A percentile compares a stretch with the other conserved stretches of the same genome.
These are phyloP conservation scores for Ophiothrix spiculata DNA, from an alignment of 35 echinoderm and acorn worm species.

Conservation along the genomic window DNA sequence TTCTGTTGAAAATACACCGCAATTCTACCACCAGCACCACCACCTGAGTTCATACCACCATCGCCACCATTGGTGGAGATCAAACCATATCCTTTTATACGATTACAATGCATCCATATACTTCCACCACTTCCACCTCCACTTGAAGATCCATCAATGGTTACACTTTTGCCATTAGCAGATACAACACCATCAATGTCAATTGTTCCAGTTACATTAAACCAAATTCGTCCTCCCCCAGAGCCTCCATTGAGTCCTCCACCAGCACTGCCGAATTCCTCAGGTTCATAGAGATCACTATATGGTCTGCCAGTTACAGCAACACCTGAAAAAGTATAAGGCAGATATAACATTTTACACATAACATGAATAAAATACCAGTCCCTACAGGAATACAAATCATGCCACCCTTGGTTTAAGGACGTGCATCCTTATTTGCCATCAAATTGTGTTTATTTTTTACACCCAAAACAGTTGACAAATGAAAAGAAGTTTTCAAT, in stretches of 20 bases:
- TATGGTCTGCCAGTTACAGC: constrained; percentile 67
- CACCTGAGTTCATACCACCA: constrained; percentile 50
- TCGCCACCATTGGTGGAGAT: constrained; percentile 78
- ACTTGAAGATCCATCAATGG: not conserved
- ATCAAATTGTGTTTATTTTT: no score
- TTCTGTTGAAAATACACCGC: constrained; percentile 77
- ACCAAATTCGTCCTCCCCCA: constrained; percentile 91
- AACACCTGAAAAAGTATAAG: constrained; percentile 57
- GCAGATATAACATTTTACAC: no score
- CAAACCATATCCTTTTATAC: constrained; percentile 81
- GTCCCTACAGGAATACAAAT: no score
- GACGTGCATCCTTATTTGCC: no score
- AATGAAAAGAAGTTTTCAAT: no score
- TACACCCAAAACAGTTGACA: no score
- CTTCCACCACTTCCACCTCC: constrained; percentile 89
- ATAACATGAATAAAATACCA: no score
- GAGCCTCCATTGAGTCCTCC: constrained; percentile 64
- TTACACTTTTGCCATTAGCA: constrained; percentile 51
- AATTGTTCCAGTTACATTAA: constrained; percentile 87
- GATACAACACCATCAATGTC: constrained; percentile 85
- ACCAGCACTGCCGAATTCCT: constrained; percentile 89
- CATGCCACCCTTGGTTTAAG: no score
- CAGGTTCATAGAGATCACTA: constrained; percentile 86
- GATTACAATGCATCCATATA: constrained; percentile 91
- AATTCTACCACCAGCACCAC: constrained; percentile 76